A percentile compares a stretch with the other conserved stretches of the same genome.
Conservation (phyloP, 2,113 vertebrate species). For the Andinoacara biseriatus region DNA sequence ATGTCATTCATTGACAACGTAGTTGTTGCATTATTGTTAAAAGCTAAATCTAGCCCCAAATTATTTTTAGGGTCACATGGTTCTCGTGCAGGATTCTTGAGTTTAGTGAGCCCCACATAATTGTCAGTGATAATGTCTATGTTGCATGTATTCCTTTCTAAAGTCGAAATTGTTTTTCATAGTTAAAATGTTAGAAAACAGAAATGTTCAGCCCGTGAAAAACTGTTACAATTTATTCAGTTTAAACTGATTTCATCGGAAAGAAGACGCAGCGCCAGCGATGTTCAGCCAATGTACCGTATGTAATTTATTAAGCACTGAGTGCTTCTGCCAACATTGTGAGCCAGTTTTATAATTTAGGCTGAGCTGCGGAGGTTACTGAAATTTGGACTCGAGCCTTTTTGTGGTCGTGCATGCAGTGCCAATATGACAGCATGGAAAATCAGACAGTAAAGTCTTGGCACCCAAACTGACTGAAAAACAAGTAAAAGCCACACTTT, state of each 20-base stretch:
- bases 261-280: neutral
- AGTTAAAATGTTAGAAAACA: slow-evolving; percentile 1
- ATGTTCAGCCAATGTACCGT: slow-evolving; percentile 8
- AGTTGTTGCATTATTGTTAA: neutral
- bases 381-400: neutral
- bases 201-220: neutral
- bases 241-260: slow-evolving; percentile 27
- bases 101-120: neutral
- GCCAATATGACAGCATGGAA: neutral
- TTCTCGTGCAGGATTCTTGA: neutral
- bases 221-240: neutral
- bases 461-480: neutral
- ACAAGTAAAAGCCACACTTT: slow-evolving; percentile 21
- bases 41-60: neutral
- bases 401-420: neutral
- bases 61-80: neutral
- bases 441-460: neutral
- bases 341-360: slow-evolving; percentile 27
- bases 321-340: slow-evolving; percentile 27
- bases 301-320: slow-evolving; percentile 13
- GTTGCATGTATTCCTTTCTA: neutral
- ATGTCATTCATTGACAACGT: neutral
- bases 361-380: slow-evolving; percentile 3
- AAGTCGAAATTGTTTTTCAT: neutral
- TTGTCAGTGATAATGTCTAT: neutral